phyloP scores from a whole-genome alignment of 2,888 invertebrate species.

The Biston stratarius region DNA sequence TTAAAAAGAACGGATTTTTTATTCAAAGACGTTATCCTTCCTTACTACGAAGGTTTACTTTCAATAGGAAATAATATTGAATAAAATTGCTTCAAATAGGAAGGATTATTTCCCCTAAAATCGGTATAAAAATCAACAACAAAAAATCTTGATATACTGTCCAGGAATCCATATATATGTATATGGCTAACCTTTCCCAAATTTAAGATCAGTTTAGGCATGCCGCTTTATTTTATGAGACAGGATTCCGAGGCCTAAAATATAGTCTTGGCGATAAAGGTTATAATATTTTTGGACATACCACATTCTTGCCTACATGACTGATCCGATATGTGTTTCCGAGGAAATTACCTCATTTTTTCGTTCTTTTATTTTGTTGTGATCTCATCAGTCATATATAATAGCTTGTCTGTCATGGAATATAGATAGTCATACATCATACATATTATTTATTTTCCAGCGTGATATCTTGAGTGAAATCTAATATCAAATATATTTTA shows the following conservation, averaged over 20 bases:
- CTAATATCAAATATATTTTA: no score
- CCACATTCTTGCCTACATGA: constrained; percentile 35
- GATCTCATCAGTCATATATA: constrained; percentile 35
- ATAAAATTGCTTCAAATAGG: no score
- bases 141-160: constrained; percentile 45
- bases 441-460: no score
- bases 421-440: constrained; percentile 1
- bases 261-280: constrained; percentile 31
- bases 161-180: constrained; percentile 39
- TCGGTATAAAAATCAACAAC: constrained; percentile 1
- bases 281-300: constrained; percentile 27
- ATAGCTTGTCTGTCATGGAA: constrained; percentile 28
- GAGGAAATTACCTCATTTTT: constrained; percentile 14
- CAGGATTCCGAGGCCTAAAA: constrained; percentile 35
- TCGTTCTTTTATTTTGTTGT: constrained; percentile 12
- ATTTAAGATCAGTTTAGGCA: constrained; percentile 50
- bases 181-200: constrained; percentile 47
- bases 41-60: no score
- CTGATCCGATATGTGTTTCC: neutral
- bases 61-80: no score
- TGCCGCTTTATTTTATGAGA: constrained; percentile 41
- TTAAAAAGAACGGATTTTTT: no score
- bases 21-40: no score
- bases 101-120: neutral
- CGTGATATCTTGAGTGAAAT: no score